These are phyloP conservation scores for Alentia gelatinosa DNA, from an alignment of 2,888 invertebrate species.

Conservation along the genomic window DNA sequence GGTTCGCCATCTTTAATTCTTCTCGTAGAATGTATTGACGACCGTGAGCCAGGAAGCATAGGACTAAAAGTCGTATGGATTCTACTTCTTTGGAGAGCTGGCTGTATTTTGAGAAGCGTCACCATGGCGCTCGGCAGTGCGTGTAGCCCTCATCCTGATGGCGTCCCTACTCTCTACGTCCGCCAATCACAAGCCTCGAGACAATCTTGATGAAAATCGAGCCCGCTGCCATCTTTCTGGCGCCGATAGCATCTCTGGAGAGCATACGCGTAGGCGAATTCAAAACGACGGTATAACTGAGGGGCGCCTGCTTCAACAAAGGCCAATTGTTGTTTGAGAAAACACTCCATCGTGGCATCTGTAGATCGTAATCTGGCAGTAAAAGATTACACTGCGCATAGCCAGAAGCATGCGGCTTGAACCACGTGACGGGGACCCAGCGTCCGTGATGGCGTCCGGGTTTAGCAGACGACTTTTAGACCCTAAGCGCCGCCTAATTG, in stretches of 20 bases:
- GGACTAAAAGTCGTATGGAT: too few relatives aligned
- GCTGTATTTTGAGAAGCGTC: too few relatives aligned
- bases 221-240: background rate
- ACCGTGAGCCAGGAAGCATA: too few relatives aligned
- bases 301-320: background rate
- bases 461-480: background rate
- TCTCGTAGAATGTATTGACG: too few relatives aligned
- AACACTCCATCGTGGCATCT: background rate
- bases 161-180: too few relatives aligned
- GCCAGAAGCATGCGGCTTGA: background rate
- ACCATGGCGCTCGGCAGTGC: too few relatives aligned
- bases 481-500: background rate
- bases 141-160: too few relatives aligned
- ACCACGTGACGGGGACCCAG: background rate
- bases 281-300: background rate
- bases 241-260: background rate
- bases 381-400: background rate
- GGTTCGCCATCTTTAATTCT: too few relatives aligned
- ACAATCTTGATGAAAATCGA: background rate
- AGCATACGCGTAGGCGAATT: background rate
- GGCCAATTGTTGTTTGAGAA: background rate
- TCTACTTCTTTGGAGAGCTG: too few relatives aligned
- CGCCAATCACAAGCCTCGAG: background rate
- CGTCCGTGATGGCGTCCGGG: background rate
- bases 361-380: background rate